Conservation (phyloP, 2,888 invertebrate genomes). For the Callimorpha dominula region DNA sequence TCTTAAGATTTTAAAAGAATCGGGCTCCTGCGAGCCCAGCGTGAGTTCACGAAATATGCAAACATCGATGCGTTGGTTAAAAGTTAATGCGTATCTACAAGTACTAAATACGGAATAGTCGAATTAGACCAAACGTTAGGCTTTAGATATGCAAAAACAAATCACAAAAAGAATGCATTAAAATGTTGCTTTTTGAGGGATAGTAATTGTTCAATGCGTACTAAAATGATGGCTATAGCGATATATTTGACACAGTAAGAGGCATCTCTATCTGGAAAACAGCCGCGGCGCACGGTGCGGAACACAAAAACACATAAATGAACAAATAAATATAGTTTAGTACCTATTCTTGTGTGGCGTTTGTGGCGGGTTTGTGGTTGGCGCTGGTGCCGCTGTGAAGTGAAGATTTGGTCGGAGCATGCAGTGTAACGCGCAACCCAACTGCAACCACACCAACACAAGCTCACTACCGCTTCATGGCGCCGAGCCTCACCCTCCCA, state of each 20-base stretch:
- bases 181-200: conserved; percentile 82
- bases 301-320: conserved; percentile 85
- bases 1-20: conserved; percentile 25
- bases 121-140: conserved; percentile 78
- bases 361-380: conserved; percentile 85
- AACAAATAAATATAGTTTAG: conserved; percentile 83
- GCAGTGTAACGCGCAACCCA: conserved; percentile 96
- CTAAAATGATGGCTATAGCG: conserved; percentile 76
- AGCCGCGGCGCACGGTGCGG: conserved; percentile 83
- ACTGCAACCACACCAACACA: conserved; percentile 92
- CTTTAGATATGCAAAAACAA: conserved; percentile 78
- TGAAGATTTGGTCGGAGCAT: conserved; percentile 91
- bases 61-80: conserved; percentile 73
- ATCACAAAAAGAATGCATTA: conserved; percentile 82
- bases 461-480: conserved; percentile 78
- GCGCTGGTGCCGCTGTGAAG: conserved; percentile 86
- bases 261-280: conserved; percentile 78
- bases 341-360: conserved; percentile 87
- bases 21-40: conserved; percentile 22
- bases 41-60: conserved; percentile 49
- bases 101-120: conserved; percentile 65
- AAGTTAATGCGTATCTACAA: conserved; percentile 76
- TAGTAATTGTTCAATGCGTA: conserved; percentile 72
- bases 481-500: conserved; percentile 38
- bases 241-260: conserved; percentile 71